Conservation (phyloP, 2,888 invertebrate species). For the Axea sp. region DNA sequence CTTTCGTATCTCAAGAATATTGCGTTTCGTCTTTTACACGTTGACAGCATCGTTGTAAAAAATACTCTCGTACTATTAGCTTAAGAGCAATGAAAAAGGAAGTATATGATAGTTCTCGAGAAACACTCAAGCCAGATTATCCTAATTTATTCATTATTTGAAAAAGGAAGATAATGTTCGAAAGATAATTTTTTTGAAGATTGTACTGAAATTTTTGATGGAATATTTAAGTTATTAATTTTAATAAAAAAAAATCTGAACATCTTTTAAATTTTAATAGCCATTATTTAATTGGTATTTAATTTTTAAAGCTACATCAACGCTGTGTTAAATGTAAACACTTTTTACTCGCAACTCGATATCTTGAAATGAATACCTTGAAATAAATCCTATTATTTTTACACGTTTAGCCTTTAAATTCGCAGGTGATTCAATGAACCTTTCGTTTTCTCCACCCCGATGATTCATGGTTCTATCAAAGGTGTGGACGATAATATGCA, state of each 20-base stretch:
- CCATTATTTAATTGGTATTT: too few relatives aligned
- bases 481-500: slow-evolving; percentile 32
- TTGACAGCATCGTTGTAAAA: slow-evolving; percentile 37
- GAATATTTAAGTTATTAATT: too few relatives aligned
- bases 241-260: too few relatives aligned
- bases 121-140: slow-evolving; percentile 45
- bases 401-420: neutral
- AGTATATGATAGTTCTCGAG: slow-evolving; percentile 14
- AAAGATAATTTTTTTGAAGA: neutral
- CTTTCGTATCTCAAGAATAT: slow-evolving; percentile 66
- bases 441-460: slow-evolving; percentile 3
- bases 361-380: too few relatives aligned
- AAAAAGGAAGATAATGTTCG: slow-evolving; percentile 21
- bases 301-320: too few relatives aligned
- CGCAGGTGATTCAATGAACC: slow-evolving; percentile 29
- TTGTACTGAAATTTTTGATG: slow-evolving; percentile 1
- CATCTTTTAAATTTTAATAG: too few relatives aligned
- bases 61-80: slow-evolving; percentile 36
- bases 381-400: neutral
- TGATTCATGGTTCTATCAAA: slow-evolving; percentile 49
- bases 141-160: slow-evolving; percentile 51
- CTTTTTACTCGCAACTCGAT: too few relatives aligned
- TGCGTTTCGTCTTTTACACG: slow-evolving; percentile 27
- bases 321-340: too few relatives aligned
- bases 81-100: slow-evolving; percentile 47